Percentiles rank a stretch among this genome's conserved stretches.
These are phyloP conservation scores for Heliocidaris tuberculata DNA, from an alignment of 35 echinoderm and acorn worm genomes.

Conservation along the genomic window DNA sequence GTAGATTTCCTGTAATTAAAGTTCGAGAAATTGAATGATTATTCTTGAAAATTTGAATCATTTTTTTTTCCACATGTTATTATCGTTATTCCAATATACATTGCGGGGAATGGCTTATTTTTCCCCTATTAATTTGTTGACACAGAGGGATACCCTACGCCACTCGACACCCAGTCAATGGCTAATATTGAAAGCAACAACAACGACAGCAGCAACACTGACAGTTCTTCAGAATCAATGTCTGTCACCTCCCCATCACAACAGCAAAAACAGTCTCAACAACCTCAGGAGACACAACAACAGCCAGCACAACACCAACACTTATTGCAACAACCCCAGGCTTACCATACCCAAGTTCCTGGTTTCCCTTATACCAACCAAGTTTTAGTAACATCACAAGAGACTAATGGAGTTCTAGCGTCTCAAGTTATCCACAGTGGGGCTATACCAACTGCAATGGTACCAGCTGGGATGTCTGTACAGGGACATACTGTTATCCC, in stretches of 20 bases:
- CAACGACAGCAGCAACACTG: conserved; percentile 42
- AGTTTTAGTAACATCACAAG: conserved; percentile 20
- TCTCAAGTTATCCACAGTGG: conserved; percentile 5
- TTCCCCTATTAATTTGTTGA: neutral
- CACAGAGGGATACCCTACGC: conserved; percentile 18
- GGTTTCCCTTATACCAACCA: neutral
- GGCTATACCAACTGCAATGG: neutral
- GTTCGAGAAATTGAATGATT: too few species aligned
- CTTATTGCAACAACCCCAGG: neutral
- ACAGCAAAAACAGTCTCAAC: neutral
- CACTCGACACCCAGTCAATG: neutral
- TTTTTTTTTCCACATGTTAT: too few species aligned
- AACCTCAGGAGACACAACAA: neutral
- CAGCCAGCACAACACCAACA: neutral
- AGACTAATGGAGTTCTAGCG: neutral
- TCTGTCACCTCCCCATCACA: neutral
- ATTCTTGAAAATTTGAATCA: too few species aligned
- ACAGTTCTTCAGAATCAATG: conserved; percentile 11
- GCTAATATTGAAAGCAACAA: conserved; percentile 30
- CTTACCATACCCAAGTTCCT: neutral
- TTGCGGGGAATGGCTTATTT: too few species aligned
- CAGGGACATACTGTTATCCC: conserved; percentile 23
- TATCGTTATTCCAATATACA: too few species aligned
- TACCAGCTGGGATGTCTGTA: neutral
- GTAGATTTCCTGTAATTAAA: too few species aligned